Evolutionary conservation across 2,888 invertebrate genomes (phyloP).

Genomic region (Hydrotaea diabolus): DNA sequence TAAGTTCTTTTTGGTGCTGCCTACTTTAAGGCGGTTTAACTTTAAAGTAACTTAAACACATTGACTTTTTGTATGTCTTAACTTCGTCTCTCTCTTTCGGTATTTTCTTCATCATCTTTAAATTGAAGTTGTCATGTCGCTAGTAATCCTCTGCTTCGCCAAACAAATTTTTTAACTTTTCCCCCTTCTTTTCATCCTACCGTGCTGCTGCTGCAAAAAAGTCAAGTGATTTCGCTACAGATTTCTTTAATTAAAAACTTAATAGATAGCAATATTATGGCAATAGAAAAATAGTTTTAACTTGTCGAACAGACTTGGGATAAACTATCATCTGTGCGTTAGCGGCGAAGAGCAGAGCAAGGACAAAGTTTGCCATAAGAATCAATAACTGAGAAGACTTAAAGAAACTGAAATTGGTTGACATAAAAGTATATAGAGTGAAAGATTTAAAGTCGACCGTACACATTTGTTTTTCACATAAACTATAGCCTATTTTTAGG

Average conservation of each 20-base stretch:
- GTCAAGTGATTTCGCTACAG: conserved; percentile 44
- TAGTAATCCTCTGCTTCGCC: background rate
- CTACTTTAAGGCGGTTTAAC: too few species aligned
- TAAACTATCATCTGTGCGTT: conserved; percentile 38
- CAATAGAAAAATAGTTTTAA: conserved; percentile 19
- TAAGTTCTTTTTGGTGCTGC: too few species aligned
- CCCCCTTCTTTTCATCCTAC: too few species aligned
- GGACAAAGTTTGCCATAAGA: conserved; percentile 48
- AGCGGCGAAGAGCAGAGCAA: background rate
- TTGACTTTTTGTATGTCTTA: too few species aligned
- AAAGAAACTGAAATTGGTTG: background rate
- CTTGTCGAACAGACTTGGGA: background rate
- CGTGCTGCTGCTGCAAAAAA: conserved; percentile 22
- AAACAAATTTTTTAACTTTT: background rate
- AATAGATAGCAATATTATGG: conserved; percentile 28
- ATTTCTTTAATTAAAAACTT: conserved; percentile 62
- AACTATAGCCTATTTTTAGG: conserved; percentile 31
- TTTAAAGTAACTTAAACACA: too few species aligned
- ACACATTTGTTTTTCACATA: background rate
- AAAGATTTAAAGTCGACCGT: background rate
- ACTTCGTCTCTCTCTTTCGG: background rate
- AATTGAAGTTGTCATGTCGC: background rate
- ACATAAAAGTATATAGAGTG: background rate
- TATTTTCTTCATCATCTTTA: conserved; percentile 14
- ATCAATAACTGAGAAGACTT: conserved; percentile 40